phyloP scores from a whole-genome alignment of 2,113 vertebrate genomes.

The Stictonetta naevosa region DNA sequence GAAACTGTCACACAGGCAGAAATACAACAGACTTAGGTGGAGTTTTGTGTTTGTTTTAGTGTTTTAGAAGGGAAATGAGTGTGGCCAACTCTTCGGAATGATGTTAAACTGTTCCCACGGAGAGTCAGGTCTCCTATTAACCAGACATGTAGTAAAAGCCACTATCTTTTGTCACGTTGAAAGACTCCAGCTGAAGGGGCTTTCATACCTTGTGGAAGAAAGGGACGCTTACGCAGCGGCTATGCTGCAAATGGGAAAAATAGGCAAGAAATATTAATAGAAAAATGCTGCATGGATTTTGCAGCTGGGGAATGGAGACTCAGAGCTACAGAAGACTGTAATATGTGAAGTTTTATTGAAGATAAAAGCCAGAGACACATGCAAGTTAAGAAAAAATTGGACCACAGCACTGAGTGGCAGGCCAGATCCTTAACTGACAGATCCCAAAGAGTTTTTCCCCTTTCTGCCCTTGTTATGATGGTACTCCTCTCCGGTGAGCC shows the following conservation, averaged over 20 bases:
- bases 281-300: background rate
- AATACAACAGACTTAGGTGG: background rate
- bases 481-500: background rate
- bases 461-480: background rate
- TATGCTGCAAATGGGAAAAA: background rate
- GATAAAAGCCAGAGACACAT: background rate
- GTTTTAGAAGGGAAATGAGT: background rate
- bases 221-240: background rate
- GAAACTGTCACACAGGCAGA: background rate
- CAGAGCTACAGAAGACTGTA: background rate
- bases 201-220: conserved; percentile 8
- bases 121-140: background rate
- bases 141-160: conserved; percentile 29
- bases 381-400: background rate
- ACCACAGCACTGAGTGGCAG: background rate
- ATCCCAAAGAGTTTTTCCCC: background rate
- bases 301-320: background rate
- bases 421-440: background rate
- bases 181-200: conserved; percentile 17
- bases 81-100: background rate
- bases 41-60: background rate
- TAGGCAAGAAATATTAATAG: background rate
- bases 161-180: conserved; percentile 45
- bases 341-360: background rate
- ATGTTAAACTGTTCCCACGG: background rate